phyloP scores from a whole-genome alignment of 2,888 invertebrate species.

The Frankliniella fusca region DNA sequence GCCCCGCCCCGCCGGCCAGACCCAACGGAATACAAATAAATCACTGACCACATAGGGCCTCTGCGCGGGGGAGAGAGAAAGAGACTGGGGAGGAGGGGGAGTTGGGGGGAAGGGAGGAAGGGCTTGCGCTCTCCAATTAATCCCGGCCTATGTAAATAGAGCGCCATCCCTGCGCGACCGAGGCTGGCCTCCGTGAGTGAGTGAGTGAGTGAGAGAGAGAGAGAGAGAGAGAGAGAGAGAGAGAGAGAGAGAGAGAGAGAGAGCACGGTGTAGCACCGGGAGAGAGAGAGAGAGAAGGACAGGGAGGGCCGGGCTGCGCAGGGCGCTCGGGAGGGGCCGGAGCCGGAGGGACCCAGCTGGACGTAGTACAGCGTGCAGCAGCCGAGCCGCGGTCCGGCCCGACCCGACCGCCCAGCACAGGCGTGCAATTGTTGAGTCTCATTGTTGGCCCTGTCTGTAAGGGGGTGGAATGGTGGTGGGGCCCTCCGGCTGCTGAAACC shows the following conservation, averaged over 20 bases:
- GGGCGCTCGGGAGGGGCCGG: too few species aligned
- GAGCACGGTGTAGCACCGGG: too few species aligned
- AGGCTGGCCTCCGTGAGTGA: neutral
- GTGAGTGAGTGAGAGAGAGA: too few species aligned
- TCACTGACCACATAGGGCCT: slow-evolving; percentile 15
- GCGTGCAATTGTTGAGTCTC: slow-evolving; percentile 2
- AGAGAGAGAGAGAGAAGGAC: too few species aligned
- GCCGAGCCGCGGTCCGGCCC: neutral
- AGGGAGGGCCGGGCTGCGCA: too few species aligned
- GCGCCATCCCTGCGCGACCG: neutral
- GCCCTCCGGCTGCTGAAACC: too few species aligned
- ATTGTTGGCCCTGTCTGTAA: neutral
- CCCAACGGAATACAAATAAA: slow-evolving; percentile 1
- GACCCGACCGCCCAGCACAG: neutral
- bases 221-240: too few species aligned
- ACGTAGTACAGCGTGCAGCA: neutral
- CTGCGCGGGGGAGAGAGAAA: neutral
- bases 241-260: too few species aligned
- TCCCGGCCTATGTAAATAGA: slow-evolving; percentile 22
- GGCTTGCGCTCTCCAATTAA: slow-evolving; percentile 9
- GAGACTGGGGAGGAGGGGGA: neutral
- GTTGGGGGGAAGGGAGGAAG: neutral
- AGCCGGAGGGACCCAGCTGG: slow-evolving; percentile 14
- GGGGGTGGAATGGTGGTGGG: too few species aligned
- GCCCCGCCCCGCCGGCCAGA: neutral